Base-by-base conservation (phyloP, 2,113 vertebrate species). In the Mobula hypostoma region DNA sequence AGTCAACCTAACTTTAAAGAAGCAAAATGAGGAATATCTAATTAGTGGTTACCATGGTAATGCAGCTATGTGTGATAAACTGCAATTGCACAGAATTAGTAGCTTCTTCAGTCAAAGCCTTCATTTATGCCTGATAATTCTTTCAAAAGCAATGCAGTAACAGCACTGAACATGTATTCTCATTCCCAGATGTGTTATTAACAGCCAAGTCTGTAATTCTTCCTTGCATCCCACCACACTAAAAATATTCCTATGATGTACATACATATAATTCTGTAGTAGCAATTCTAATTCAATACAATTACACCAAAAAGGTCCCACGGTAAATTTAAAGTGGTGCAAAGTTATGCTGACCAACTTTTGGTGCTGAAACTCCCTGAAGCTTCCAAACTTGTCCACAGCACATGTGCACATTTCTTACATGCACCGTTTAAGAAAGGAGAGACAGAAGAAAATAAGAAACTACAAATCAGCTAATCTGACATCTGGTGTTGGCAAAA, bases 41-140 rank as follows among this genome's bases (percentile, higher is more conserved):
- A 93, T 93, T 74, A 7, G 66, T 93, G 68, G 91, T 93, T 93
- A 40, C 91, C 36, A 93, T 74, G 91, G 70, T 32, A 90, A 90
- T 36, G 40, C 70, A 93, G 70, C 91, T 48, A 93, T 74, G 70
- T 72, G n/a, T 48, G 68, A 93, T 74, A 74, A 74, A 74, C 68
- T 56, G 24, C 36, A 93, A 74, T 93, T 93, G 19, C 21, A 6
- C 66, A 74, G 91, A 74, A 72, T 93, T 93, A 74, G 91, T 40
- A 93, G 40, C 32, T 93, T 93, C 91, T 29, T 76, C 21, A 76
- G 91, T 40, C 36, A 93, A 92, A 72, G 29, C 12, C 15, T 48
- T 93, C 12, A 76, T 70, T 74, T 72, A 27, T 48, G 36, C 7
- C 24, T 72, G 17, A 72, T 48, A 48, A 72, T n/a, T 48, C 4